These are phyloP conservation scores for Caprella mutica DNA, from an alignment of 2,888 invertebrate genomes.

Conservation along the genomic window DNA sequence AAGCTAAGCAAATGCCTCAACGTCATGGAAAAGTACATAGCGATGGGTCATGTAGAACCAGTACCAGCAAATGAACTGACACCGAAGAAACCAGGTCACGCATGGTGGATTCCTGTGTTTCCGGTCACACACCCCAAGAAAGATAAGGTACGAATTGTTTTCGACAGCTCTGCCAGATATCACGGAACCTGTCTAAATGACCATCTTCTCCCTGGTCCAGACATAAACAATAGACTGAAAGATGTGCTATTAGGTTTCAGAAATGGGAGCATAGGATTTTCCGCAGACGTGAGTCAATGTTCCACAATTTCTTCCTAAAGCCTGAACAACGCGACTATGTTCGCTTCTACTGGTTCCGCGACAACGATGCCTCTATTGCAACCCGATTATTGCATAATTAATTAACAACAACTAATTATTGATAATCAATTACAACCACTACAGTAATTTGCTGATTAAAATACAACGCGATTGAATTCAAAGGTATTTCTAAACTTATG, in stretches of 20 bases:
- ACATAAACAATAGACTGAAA: neutral
- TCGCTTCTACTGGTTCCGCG: neutral
- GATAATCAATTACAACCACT: too few relatives aligned
- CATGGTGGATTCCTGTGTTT: neutral
- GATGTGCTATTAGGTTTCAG: neutral
- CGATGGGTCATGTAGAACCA: neutral
- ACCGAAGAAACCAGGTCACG: neutral
- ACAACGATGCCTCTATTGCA: neutral
- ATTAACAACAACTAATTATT: too few relatives aligned
- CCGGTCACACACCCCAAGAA: slow-evolving; percentile 1
- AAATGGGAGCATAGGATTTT: neutral
- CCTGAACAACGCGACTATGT: neutral
- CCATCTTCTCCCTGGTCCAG: neutral
- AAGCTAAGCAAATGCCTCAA: neutral
- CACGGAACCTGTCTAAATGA: neutral
- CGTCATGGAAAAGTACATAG: neutral
- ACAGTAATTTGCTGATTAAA: too few relatives aligned
- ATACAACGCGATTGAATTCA: too few relatives aligned
- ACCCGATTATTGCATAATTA: too few relatives aligned
- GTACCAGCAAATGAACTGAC: neutral
- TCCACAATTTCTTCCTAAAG: neutral
- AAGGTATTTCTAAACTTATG: too few relatives aligned
- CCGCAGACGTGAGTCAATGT: neutral
- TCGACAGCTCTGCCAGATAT: neutral
- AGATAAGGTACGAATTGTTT: neutral